Percentiles rank a stretch among this genome's conserved stretches.
These are phyloP conservation scores for Clusia tigrina DNA, from an alignment of 2,888 invertebrate species.

Conservation along the genomic window DNA sequence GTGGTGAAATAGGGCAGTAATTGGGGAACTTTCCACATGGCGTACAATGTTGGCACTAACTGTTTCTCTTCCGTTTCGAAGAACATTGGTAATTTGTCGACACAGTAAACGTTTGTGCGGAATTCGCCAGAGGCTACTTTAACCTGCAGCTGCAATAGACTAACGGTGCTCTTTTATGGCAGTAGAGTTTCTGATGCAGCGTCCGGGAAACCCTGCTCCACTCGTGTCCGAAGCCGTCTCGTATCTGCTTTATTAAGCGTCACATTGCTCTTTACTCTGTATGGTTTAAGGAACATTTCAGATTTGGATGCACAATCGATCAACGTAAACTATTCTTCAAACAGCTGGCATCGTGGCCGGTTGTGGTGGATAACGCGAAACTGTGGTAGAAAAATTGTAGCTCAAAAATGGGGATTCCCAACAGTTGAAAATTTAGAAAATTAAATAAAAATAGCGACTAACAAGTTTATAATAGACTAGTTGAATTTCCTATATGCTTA, in stretches of 20 bases:
- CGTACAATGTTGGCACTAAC: conserved; percentile 78
- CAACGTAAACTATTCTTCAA: no score
- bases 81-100: conserved; percentile 78
- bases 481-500: no score
- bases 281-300: conserved; percentile 84
- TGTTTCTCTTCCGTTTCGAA: conserved; percentile 68
- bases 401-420: no score
- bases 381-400: no score
- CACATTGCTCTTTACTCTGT: conserved; percentile 82
- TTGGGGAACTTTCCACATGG: conserved; percentile 66
- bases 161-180: conserved; percentile 77
- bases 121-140: conserved; percentile 74
- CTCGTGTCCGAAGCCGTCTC: conserved; percentile 76
- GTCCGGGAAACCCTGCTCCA: conserved; percentile 72
- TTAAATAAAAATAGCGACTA: no score
- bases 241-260: conserved; percentile 87
- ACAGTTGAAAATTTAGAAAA: no score
- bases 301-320: no score
- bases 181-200: conserved; percentile 75
- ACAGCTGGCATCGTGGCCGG: no score
- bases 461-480: no score
- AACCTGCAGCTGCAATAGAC: conserved; percentile 77
- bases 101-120: conserved; percentile 74
- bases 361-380: no score
- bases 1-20: conserved; percentile 79